Percentiles rank a stretch among this genome's conserved stretches.
Evolutionary conservation across 2,888 invertebrate species (phyloP).

Genomic region (Ectemnius cavifrons): DNA sequence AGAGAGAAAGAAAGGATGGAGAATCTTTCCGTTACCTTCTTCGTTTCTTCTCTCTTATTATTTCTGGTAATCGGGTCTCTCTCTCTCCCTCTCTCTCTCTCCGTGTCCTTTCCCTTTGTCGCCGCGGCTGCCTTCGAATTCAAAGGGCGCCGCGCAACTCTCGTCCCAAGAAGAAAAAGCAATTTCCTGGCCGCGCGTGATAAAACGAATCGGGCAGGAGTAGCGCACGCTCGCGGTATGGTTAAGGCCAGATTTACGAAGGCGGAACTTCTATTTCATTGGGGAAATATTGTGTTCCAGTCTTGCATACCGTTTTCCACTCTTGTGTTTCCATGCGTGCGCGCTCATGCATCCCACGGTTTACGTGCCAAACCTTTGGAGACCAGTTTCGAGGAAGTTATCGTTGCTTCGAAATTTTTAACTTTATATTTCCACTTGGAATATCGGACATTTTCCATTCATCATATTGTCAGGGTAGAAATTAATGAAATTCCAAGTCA

Average conservation of each 20-base stretch:
- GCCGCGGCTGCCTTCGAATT: neutral
- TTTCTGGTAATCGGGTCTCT: constrained; percentile 1
- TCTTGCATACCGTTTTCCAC: neutral
- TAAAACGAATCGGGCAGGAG: neutral
- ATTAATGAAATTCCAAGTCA: no score
- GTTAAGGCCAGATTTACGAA: neutral
- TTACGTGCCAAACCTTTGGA: no score
- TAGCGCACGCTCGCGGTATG: neutral
- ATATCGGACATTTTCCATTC: no score
- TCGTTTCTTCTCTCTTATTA: neutral
- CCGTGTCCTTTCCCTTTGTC: neutral
- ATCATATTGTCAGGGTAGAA: no score
- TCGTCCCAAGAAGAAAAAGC: neutral
- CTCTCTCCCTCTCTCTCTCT: neutral
- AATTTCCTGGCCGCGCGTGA: neutral
- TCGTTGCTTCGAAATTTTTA: no score
- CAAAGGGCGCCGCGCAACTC: neutral
- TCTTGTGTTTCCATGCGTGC: no score
- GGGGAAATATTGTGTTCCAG: neutral
- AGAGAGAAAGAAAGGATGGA: neutral
- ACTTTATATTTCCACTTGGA: no score
- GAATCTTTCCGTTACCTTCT: neutral
- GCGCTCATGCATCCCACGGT: no score
- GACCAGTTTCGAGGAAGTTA: no score
- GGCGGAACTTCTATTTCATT: neutral